Evolutionary conservation across 2,113 vertebrate genomes (phyloP).

Genomic region (Forbesichthys papilliferus): DNA sequence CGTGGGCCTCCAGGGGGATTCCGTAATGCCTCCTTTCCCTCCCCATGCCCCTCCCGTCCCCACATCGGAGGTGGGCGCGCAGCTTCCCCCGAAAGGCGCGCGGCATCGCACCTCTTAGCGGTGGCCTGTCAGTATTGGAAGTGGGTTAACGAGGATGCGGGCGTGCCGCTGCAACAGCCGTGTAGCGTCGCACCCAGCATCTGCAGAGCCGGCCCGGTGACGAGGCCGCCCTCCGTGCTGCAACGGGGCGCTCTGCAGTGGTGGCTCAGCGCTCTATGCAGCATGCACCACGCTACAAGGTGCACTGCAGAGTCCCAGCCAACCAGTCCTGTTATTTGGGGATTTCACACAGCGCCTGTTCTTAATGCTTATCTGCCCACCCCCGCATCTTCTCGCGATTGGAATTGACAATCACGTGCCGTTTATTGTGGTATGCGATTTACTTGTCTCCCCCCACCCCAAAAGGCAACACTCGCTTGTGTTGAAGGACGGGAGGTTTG

Average conservation of each 20-base stretch:
- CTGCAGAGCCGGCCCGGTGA: constrained; percentile 52
- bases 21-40: constrained; percentile 55
- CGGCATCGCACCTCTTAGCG: constrained; percentile 21
- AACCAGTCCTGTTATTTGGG: constrained; percentile 66
- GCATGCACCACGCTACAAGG: constrained; percentile 66
- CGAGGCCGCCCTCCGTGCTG: constrained; percentile 58
- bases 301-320: constrained; percentile 76
- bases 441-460: not conserved
- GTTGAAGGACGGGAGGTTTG: constrained; percentile 34
- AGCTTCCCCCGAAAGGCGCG: constrained; percentile 40
- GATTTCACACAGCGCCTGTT: constrained; percentile 66
- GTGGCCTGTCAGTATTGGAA: constrained; percentile 62
- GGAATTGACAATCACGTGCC: constrained; percentile 65
- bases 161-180: constrained; percentile 60
- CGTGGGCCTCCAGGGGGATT: constrained; percentile 49
- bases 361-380: constrained; percentile 61
- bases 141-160: constrained; percentile 64
- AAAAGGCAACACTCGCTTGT: constrained; percentile 33
- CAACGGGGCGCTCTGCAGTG: constrained; percentile 68
- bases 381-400: constrained; percentile 61
- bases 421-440: constrained; percentile 42
- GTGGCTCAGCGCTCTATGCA: constrained; percentile 74
- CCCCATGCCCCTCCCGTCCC: constrained; percentile 42
- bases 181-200: constrained; percentile 39
- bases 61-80: constrained; percentile 58